Percentiles rank a stretch among this genome's conserved stretches.
These are phyloP conservation scores for Sphyrna mokarran DNA, from an alignment of 2,113 vertebrate genomes.

Conservation along the genomic window DNA sequence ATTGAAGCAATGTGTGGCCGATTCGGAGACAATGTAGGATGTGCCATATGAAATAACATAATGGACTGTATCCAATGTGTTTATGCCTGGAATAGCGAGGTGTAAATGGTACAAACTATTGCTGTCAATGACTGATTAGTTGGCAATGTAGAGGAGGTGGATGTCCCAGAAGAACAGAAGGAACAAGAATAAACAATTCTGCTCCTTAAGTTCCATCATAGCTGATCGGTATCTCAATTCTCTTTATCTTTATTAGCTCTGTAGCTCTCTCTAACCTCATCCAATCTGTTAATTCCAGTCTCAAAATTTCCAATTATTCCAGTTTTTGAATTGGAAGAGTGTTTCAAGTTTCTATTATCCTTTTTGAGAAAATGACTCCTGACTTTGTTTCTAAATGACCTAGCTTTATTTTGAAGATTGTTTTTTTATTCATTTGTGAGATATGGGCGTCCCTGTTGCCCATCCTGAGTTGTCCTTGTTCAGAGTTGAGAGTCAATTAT, in stretches of 20 bases:
- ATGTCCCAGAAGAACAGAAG: not conserved
- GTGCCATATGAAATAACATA: not conserved
- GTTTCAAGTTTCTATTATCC: not conserved
- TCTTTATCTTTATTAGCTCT: not conserved
- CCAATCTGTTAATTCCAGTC: not conserved
- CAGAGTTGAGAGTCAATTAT: too few relatives aligned
- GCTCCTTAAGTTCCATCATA: not conserved
- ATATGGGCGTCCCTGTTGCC: too few relatives aligned
- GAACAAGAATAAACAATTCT: not conserved
- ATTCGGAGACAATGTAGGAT: not conserved
- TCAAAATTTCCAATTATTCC: not conserved
- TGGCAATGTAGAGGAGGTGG: not conserved
- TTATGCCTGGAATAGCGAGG: not conserved
- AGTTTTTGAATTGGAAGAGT: not conserved
- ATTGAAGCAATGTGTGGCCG: not conserved
- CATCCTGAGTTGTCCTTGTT: too few relatives aligned
- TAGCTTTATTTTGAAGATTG: not conserved
- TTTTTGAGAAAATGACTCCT: not conserved
- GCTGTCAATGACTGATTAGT: not conserved
- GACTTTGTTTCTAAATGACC: not conserved
- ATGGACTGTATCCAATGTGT: not conserved
- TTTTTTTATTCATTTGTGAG: not conserved
- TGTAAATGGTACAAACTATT: not conserved
- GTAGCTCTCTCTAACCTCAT: not conserved
- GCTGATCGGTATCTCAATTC: not conserved